phyloP scores from a whole-genome alignment of 2,888 invertebrate genomes.

The Cerastis leucographa region DNA sequence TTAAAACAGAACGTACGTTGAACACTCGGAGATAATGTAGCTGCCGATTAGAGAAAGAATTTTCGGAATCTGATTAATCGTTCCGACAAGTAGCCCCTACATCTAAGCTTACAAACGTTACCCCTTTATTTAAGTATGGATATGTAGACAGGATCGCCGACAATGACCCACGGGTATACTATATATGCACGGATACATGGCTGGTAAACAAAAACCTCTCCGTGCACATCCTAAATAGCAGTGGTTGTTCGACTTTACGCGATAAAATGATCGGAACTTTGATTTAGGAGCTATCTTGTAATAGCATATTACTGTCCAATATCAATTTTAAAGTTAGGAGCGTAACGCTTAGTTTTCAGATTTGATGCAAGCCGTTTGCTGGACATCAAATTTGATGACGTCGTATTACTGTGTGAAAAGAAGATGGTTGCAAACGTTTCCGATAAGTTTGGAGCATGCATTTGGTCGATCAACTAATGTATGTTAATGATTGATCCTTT shows the following conservation, averaged over 20 bases:
- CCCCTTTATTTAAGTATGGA: background rate
- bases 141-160: no score
- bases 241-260: background rate
- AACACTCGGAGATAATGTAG: background rate
- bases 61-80: background rate
- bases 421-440: background rate
- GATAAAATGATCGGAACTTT: constrained; percentile 39
- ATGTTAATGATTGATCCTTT: background rate
- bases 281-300: constrained; percentile 26
- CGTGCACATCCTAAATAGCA: background rate
- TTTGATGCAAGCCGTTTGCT: constrained; percentile 3
- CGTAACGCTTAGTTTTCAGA: constrained; percentile 4
- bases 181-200: background rate
- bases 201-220: background rate
- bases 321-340: constrained; percentile 37
- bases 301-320: constrained; percentile 34
- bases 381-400: background rate
- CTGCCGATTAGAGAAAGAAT: background rate
- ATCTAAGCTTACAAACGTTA: background rate
- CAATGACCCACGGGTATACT: no score
- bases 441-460: background rate
- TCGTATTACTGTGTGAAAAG: background rate
- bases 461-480: background rate
- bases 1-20: background rate
- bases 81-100: background rate